These are phyloP conservation scores for Poecilia picta DNA, from an alignment of 2,797 vertebrate genomes.

Conservation along the genomic window DNA sequence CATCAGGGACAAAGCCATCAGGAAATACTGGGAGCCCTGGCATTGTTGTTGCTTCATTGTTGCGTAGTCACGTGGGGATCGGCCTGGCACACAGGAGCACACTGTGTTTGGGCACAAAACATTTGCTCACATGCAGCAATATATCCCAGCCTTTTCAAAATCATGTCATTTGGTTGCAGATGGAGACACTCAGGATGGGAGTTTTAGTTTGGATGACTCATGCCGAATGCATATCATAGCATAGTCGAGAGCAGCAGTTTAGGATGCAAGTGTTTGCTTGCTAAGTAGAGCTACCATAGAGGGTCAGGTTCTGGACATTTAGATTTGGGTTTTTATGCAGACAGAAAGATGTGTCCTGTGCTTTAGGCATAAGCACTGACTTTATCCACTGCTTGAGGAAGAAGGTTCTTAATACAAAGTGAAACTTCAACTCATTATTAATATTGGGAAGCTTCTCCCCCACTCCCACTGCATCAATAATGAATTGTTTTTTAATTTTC, in stretches of 20 bases:
- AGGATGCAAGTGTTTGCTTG: constrained; percentile 20
- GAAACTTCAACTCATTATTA: neutral
- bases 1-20: constrained; percentile 60
- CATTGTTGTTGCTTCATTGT: constrained; percentile 76
- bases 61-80: constrained; percentile 61
- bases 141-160: constrained; percentile 60
- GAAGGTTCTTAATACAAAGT: neutral
- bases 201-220: constrained; percentile 54
- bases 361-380: neutral
- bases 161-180: constrained; percentile 56
- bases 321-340: neutral
- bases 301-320: constrained; percentile 48
- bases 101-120: constrained; percentile 67
- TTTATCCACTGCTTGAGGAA: constrained; percentile 3
- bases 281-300: constrained; percentile 20
- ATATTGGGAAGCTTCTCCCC: constrained; percentile 5
- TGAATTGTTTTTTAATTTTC: constrained; percentile 12
- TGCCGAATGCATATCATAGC: constrained; percentile 30
- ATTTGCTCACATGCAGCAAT: constrained; percentile 65
- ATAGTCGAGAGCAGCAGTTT: constrained; percentile 28
- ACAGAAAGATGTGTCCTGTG: neutral
- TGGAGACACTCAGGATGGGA: constrained; percentile 44
- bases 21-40: constrained; percentile 59
- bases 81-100: constrained; percentile 65
- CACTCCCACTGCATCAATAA: constrained; percentile 19